Conservation (phyloP, 1,140 invertebrate genomes). For the Anastatus disparis region DNA sequence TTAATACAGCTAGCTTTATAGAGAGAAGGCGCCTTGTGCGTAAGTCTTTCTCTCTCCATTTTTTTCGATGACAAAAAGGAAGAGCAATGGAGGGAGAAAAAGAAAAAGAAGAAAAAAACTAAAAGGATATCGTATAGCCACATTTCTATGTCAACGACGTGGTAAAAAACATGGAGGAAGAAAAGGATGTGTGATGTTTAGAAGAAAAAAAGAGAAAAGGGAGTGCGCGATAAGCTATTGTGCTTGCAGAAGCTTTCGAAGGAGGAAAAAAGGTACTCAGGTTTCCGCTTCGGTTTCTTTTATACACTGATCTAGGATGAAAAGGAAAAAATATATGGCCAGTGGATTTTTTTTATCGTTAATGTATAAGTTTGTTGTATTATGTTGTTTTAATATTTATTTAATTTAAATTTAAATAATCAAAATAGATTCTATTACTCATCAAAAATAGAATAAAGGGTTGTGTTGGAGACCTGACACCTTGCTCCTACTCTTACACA, state of each 20-base stretch:
- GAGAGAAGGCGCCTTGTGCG: neutral
- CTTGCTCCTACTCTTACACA: too few species aligned
- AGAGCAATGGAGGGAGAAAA: neutral
- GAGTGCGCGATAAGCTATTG: conserved; percentile 35
- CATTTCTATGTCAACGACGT: conserved; percentile 30
- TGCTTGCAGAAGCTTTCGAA: conserved; percentile 20
- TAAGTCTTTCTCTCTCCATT: neutral
- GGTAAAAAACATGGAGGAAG: conserved; percentile 21
- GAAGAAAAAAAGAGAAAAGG: conserved; percentile 5
- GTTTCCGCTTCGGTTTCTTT: conserved; percentile 21
- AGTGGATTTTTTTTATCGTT: too few species aligned
- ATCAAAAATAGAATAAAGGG: too few species aligned
- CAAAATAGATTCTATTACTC: too few species aligned
- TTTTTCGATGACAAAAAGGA: conserved; percentile 5
- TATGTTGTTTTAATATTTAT: too few species aligned
- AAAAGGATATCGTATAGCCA: conserved; percentile 8
- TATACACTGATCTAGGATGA: neutral
- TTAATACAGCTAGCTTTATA: conserved; percentile 40
- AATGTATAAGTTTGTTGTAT: too few species aligned
- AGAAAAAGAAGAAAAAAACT: too few species aligned
- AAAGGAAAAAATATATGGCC: too few species aligned
- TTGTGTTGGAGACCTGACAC: too few species aligned
- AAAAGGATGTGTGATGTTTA: too few species aligned
- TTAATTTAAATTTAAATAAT: too few species aligned
- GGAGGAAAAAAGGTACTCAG: conserved; percentile 6